Base-by-base conservation (phyloP, 2,113 vertebrate genomes). In the Cavia aperea region DNA sequence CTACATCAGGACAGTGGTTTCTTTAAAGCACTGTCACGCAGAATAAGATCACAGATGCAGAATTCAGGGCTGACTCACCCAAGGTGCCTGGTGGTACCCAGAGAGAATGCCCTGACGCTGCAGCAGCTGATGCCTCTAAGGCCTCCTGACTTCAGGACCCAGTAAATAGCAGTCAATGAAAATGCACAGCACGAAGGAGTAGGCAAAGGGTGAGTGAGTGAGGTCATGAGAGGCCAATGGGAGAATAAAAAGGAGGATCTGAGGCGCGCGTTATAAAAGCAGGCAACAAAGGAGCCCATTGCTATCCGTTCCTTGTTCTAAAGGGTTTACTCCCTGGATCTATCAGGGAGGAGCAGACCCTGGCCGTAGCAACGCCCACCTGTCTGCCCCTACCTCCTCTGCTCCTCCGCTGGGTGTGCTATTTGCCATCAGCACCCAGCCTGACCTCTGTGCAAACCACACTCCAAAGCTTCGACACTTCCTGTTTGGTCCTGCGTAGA, bases 361-460 rank as follows among this genome's bases (percentile, higher is more conserved):
- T 2, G 46, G 49, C 46, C 13, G 7, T 78, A 46, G 15, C 5
- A 56, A 56, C 29, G 16, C 66, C 39, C 63, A 5, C 5, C 7
- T 23, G 1, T 7, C 0, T 1, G 7, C 31, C 31, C 18, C 19
- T 36, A 5, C 2, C 0, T 13, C 7, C 7, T 15, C 13, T 5
- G 3, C 0, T 13, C 7, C 7, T 15, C 13, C 0, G 1, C 51
- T 0, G 13, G 10, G 7, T 11, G 21, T 14, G 36, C 4, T 18
- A 13, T 54, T 33, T 23, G 15, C 31, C 9, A 13, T 4, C 7
- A 72, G 24, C 16, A 18, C 16, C 24, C 12, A 36, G 65, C 11
- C 68, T 13, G 65, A 72, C 7, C 3, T 23, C 2, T 36, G 4
- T 4, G 19, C 18, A 33, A 24, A 43, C 26, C 33, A 4, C 11